These are phyloP conservation scores for Pollenia angustigena DNA, from an alignment of 2,888 invertebrate genomes.

Conservation along the genomic window DNA sequence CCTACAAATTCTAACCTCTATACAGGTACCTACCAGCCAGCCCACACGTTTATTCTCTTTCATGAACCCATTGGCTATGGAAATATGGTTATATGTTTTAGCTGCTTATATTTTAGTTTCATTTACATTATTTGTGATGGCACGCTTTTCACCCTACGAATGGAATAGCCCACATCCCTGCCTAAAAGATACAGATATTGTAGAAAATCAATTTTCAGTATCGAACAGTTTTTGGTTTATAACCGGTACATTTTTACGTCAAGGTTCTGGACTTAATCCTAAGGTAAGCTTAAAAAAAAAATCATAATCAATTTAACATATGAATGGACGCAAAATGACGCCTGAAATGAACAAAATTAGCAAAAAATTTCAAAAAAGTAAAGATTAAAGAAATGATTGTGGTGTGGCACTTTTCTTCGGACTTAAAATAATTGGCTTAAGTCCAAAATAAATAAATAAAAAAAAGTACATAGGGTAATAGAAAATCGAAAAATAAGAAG, in stretches of 20 bases:
- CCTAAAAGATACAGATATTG: slow-evolving; percentile 73
- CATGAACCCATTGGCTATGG: slow-evolving; percentile 93
- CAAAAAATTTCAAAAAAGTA: too few species aligned
- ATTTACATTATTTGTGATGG: slow-evolving; percentile 91
- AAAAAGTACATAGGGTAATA: too few species aligned
- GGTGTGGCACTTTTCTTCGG: too few species aligned
- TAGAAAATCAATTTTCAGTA: slow-evolving; percentile 89
- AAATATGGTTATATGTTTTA: slow-evolving; percentile 94
- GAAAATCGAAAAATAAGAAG: too few species aligned
- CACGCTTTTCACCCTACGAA: slow-evolving; percentile 90
- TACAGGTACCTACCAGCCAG: slow-evolving; percentile 88
- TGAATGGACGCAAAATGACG: neutral
- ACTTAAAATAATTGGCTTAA: too few species aligned
- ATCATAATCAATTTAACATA: neutral
- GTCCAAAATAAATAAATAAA: too few species aligned
- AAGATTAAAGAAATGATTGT: too few species aligned
- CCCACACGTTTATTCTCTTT: slow-evolving; percentile 92
- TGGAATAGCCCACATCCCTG: slow-evolving; percentile 90
- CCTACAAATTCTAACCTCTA: slow-evolving; percentile 49
- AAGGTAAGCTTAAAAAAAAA: slow-evolving; percentile 86
- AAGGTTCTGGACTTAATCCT: slow-evolving; percentile 93
- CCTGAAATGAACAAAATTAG: too few species aligned
- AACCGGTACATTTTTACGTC: slow-evolving; percentile 94
- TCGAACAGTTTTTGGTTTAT: slow-evolving; percentile 97
- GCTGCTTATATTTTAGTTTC: slow-evolving; percentile 92